Conservation (phyloP, 1,140 invertebrate species). For the Trichonephila clavipes region DNA sequence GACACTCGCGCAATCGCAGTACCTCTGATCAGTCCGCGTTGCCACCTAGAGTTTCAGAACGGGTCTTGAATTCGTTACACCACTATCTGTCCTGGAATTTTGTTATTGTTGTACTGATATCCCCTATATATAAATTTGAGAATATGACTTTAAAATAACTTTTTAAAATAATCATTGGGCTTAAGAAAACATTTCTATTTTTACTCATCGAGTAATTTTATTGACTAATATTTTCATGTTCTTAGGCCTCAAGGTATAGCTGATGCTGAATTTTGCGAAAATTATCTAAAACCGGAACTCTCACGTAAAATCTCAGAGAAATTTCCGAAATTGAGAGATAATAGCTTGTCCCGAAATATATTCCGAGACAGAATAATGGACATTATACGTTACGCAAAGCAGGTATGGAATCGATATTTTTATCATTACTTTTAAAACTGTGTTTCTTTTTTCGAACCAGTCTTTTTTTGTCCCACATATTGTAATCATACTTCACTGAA, state of each 20-base stretch:
- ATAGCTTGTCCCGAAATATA: constrained; percentile 78
- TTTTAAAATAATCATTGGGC: no score
- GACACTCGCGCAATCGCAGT: no score
- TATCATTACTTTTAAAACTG: neutral
- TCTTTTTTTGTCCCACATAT: neutral
- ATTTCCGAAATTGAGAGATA: constrained; percentile 79
- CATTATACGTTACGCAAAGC: constrained; percentile 79
- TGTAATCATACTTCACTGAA: neutral
- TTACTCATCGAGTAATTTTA: no score
- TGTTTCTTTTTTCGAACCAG: neutral
- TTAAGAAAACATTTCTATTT: no score
- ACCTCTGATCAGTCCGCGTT: no score
- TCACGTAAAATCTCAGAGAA: constrained; percentile 80
- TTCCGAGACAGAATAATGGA: constrained; percentile 81
- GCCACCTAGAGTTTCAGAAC: no score
- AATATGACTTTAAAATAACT: no score
- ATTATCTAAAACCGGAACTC: constrained; percentile 81
- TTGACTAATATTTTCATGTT: neutral
- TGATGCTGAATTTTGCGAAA: constrained; percentile 80
- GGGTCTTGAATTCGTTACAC: no score
- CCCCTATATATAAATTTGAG: no score
- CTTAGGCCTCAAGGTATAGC: constrained; percentile 77
- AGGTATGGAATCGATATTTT: constrained; percentile 58
- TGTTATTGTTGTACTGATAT: no score
- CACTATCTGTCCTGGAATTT: no score